These are phyloP conservation scores for Lanius collurio DNA, from an alignment of 2,113 vertebrate species.

Conservation along the genomic window DNA sequence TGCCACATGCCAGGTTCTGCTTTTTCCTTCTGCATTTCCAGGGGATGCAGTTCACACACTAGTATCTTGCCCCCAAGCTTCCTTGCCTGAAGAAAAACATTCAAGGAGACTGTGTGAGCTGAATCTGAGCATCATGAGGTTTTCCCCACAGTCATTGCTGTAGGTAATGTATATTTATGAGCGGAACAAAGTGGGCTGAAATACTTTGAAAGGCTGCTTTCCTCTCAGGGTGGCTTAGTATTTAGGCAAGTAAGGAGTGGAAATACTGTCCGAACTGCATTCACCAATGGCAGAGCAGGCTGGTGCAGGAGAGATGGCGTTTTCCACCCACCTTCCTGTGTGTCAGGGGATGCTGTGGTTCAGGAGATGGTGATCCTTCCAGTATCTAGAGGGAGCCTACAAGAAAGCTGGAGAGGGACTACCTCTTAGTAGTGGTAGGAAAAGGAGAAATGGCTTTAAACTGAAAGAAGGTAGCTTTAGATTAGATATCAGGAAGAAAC, in stretches of 20 bases:
- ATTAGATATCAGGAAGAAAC: neutral
- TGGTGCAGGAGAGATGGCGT: neutral
- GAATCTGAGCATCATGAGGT: neutral
- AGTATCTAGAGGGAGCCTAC: neutral
- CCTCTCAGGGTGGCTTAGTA: neutral
- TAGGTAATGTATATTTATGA: slow-evolving; percentile 60
- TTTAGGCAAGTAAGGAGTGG: neutral
- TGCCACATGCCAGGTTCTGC: rapidly evolving
- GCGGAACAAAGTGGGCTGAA: slow-evolving; percentile 26
- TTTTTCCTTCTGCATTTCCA: neutral
- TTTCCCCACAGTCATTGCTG: slow-evolving; percentile 41
- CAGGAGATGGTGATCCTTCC: neutral
- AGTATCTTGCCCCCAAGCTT: neutral
- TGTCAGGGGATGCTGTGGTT: neutral
- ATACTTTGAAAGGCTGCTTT: slow-evolving; percentile 7
- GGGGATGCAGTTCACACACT: neutral
- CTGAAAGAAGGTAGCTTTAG: neutral
- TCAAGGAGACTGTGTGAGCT: slow-evolving; percentile 36
- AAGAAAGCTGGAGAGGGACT: neutral
- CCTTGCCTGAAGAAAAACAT: slow-evolving; percentile 32
- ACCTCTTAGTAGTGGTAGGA: neutral
- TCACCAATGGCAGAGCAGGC: neutral
- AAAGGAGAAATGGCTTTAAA: neutral
- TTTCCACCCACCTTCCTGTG: rapidly evolving
- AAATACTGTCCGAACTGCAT: neutral